These are phyloP conservation scores for Aricia agestis DNA, from an alignment of 1,140 invertebrate species.

Conservation along the genomic window DNA sequence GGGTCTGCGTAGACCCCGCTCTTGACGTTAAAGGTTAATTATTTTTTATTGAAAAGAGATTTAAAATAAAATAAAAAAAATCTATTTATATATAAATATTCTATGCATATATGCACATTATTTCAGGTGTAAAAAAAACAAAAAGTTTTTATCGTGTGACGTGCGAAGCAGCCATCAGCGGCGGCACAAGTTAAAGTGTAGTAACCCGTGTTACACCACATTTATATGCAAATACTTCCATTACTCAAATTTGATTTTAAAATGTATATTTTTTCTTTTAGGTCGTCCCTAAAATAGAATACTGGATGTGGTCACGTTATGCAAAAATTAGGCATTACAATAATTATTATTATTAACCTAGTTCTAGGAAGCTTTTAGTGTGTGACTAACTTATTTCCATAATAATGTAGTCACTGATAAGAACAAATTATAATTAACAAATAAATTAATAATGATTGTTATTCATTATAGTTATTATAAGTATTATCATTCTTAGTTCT, in stretches of 20 bases:
- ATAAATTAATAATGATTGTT: no score
- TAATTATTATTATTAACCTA: background rate
- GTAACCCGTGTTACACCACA: background rate
- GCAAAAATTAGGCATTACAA: background rate
- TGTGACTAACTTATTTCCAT: background rate
- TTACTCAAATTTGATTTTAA: slow-evolving; percentile 1
- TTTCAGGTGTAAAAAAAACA: no score
- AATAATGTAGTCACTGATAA: background rate
- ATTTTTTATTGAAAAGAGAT: no score
- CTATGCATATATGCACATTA: no score
- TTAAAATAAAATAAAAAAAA: no score
- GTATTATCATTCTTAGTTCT: no score
- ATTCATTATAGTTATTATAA: no score
- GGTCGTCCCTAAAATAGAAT: background rate
- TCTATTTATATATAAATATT: no score
- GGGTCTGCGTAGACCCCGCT: no score
- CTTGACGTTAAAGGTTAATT: no score
- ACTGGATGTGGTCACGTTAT: background rate
- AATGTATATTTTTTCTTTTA: background rate
- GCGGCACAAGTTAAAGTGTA: background rate
- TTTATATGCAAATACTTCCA: slow-evolving; percentile 1
- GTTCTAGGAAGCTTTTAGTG: background rate
- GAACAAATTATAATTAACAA: background rate
- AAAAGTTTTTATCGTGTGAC: background rate
- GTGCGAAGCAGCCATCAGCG: background rate